These are phyloP conservation scores for Syncerus caffer DNA, from an alignment of 2,797 vertebrate species.

Conservation along the genomic window DNA sequence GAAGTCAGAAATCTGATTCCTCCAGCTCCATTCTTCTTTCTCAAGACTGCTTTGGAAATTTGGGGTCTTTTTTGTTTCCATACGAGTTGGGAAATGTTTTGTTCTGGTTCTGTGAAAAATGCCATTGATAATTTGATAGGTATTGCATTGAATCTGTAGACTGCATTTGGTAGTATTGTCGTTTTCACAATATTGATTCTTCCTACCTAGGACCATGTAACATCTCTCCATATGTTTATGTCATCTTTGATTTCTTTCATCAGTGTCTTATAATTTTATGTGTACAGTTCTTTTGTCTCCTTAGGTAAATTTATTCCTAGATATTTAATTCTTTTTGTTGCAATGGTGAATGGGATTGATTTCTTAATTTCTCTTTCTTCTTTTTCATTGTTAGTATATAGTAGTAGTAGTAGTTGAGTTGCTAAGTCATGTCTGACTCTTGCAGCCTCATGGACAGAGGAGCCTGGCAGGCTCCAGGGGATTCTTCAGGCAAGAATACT, in stretches of 20 bases:
- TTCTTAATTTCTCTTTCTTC: background rate
- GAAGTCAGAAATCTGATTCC: background rate
- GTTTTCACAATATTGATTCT: background rate
- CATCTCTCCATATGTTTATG: background rate
- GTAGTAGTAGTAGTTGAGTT: background rate
- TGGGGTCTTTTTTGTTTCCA: background rate
- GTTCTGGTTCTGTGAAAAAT: background rate
- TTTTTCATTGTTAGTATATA: background rate
- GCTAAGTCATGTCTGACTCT: background rate
- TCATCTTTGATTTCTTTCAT: background rate
- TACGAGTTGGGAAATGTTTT: background rate
- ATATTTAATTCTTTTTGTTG: background rate
- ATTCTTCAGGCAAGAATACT: background rate
- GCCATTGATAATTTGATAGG: background rate
- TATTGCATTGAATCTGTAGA: background rate
- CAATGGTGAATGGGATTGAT: background rate
- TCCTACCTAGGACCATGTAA: background rate
- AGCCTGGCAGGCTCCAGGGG: background rate
- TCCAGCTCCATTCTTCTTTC: background rate
- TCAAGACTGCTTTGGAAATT: background rate
- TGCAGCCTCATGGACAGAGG: background rate
- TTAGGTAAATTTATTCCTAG: background rate
- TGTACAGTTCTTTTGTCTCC: background rate
- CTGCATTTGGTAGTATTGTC: background rate
- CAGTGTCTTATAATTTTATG: background rate